Conservation (phyloP, 1,140 invertebrate species). For the Drosophila melanica region DNA sequence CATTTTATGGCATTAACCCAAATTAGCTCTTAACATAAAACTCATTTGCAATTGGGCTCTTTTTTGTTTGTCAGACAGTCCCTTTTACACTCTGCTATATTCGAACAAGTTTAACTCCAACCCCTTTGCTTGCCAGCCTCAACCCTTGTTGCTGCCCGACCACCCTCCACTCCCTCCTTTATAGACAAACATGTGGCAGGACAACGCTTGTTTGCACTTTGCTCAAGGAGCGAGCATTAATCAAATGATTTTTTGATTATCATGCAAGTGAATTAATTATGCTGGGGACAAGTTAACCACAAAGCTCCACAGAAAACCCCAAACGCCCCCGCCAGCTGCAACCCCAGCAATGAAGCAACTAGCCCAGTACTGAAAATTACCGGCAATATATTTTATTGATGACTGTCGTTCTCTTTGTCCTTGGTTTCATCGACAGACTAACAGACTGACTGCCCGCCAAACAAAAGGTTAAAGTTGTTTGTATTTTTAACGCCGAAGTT, state of each 20-base stretch:
- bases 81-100: conserved; percentile 4
- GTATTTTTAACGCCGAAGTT: conserved; percentile 20
- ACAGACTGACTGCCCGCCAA: neutral
- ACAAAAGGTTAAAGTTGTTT: conserved; percentile 45
- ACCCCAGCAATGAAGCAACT: neutral
- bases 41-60: conserved; percentile 63
- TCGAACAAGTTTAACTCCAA: conserved; percentile 28
- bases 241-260: conserved; percentile 80
- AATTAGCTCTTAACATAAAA: conserved; percentile 82
- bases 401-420: conserved; percentile 41
- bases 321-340: neutral
- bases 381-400: conserved; percentile 64
- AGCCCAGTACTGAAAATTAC: conserved; percentile 13
- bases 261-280: conserved; percentile 79
- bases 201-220: conserved; percentile 51
- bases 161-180: neutral
- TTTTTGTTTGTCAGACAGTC: conserved; percentile 3
- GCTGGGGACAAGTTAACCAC: conserved; percentile 40
- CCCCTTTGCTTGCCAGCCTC: neutral
- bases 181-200: conserved; percentile 30
- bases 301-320: conserved; percentile 2
- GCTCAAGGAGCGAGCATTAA: conserved; percentile 52
- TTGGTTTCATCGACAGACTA: conserved; percentile 24
- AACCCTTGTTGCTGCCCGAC: conserved; percentile 17
- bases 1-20: conserved; percentile 80